Evolutionary conservation across 30 jellyfish, hydroid and myxozoan genomes (phyloP).

Genomic region (Catostylus mosaicus): DNA sequence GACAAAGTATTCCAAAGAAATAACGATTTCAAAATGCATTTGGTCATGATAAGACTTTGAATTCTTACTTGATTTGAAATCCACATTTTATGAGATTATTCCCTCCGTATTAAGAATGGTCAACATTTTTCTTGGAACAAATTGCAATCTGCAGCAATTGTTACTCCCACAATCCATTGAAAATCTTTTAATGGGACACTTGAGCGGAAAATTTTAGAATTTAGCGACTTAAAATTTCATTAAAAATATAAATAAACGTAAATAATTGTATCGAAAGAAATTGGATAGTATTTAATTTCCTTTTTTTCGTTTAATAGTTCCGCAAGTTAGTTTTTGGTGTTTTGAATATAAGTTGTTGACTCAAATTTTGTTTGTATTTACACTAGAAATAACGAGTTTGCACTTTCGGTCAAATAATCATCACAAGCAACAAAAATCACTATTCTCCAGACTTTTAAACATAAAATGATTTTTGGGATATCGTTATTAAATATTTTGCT

Average conservation of each 20-base stretch:
- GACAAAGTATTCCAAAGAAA: too few species aligned
- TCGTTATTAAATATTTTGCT: neutral
- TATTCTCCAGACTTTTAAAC: neutral
- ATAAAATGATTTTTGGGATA: neutral
- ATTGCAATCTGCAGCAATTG: too few species aligned
- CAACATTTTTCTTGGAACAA: too few species aligned
- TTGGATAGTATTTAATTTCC: neutral
- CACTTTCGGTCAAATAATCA: neutral
- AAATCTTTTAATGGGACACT: too few species aligned
- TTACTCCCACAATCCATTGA: too few species aligned
- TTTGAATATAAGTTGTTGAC: neutral
- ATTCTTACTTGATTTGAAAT: too few species aligned
- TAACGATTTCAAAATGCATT: too few species aligned
- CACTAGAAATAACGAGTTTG: neutral
- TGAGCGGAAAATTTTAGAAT: neutral
- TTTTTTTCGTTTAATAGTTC: neutral
- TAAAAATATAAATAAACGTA: neutral
- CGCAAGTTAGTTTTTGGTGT: neutral
- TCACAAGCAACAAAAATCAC: neutral
- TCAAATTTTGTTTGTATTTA: neutral
- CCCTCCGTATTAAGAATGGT: too few species aligned
- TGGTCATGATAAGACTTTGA: too few species aligned
- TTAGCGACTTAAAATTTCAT: neutral
- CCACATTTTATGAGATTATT: too few species aligned
- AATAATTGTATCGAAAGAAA: constrained; percentile 8